Evolutionary conservation across 2,113 vertebrate genomes (phyloP).

Genomic region (Pterophyllum scalare): DNA sequence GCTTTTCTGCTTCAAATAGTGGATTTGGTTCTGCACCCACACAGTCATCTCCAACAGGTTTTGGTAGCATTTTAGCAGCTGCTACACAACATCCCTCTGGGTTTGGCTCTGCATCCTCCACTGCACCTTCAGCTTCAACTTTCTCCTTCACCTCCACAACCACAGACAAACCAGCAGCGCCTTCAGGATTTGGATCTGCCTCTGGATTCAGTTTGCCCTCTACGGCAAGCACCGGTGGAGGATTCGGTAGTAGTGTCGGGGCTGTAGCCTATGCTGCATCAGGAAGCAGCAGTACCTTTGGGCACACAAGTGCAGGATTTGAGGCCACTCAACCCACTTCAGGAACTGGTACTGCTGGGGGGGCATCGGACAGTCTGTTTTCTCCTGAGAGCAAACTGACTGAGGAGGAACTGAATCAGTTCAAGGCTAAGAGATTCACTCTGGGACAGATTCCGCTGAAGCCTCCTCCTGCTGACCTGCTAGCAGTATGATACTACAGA

Average conservation of each 20-base stretch:
- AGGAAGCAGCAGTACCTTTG: slow-evolving; percentile 39
- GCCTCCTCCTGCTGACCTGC: slow-evolving; percentile 84
- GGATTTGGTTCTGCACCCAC: slow-evolving; percentile 62
- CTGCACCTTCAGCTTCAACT: slow-evolving; percentile 42
- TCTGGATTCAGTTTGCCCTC: slow-evolving; percentile 70
- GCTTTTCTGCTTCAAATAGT: slow-evolving; percentile 78
- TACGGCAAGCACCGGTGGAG: not conserved
- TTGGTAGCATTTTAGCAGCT: slow-evolving; percentile 56
- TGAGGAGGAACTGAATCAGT: slow-evolving; percentile 87
- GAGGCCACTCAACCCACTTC: slow-evolving; percentile 6
- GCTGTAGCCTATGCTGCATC: not conserved
- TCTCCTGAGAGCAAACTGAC: slow-evolving; percentile 84
- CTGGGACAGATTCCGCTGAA: slow-evolving; percentile 87
- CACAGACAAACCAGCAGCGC: not conserved
- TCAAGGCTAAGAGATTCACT: slow-evolving; percentile 84
- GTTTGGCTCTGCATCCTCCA: slow-evolving; percentile 53
- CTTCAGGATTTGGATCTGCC: slow-evolving; percentile 59
- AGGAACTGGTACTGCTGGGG: slow-evolving; percentile 7
- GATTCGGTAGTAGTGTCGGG: slow-evolving; percentile 50
- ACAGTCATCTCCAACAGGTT: slow-evolving; percentile 57
- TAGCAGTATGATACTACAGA: slow-evolving; percentile 64
- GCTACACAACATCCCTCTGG: slow-evolving; percentile 55
- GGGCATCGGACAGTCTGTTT: slow-evolving; percentile 75
- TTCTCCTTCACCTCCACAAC: slow-evolving; percentile 73
- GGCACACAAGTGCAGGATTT: slow-evolving; percentile 49